phyloP scores from a whole-genome alignment of 2,797 vertebrate genomes.

The Microcaecilia unicolor region DNA sequence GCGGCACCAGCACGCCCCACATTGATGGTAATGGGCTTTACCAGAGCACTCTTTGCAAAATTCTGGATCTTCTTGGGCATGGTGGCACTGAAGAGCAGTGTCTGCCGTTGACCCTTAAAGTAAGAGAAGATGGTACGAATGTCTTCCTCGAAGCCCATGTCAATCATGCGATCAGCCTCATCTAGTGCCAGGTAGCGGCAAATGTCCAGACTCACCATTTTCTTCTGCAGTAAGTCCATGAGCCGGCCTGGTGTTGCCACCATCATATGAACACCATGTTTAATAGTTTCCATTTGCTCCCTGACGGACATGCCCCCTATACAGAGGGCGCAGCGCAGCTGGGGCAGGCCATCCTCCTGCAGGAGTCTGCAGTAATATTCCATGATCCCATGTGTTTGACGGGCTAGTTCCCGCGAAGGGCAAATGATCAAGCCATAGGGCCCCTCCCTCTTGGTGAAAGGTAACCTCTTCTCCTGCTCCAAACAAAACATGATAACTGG shows the following conservation, averaged over 20 bases:
- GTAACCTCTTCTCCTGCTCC: constrained; percentile 92
- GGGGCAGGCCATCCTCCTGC: constrained; percentile 86
- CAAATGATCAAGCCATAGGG: constrained; percentile 97
- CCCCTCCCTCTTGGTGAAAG: constrained; percentile 89
- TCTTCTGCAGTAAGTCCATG: constrained; percentile 96
- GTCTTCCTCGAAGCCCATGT: constrained; percentile 97
- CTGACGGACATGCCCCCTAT: constrained; percentile 98
- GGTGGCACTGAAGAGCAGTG: constrained; percentile 92
- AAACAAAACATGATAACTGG: constrained; percentile 94
- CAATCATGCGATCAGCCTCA: constrained; percentile 96
- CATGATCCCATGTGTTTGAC: constrained; percentile 89
- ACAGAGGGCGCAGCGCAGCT: constrained; percentile 83
- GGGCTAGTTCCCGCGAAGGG: constrained; percentile 93
- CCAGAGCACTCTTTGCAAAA: constrained; percentile 94
- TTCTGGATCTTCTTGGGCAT: constrained; percentile 99
- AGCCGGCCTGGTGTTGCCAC: constrained; percentile 95
- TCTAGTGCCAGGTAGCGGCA: constrained; percentile 92
- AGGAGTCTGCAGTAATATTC: constrained; percentile 91
- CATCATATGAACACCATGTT: constrained; percentile 97
- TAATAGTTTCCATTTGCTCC: constrained; percentile 97
- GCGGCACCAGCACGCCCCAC: constrained; percentile 91
- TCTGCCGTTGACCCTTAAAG: constrained; percentile 97
- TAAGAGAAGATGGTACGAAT: constrained; percentile 97
- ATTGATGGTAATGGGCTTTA: constrained; percentile 95
- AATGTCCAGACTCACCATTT: constrained; percentile 96